phyloP scores from a whole-genome alignment of 2,113 vertebrate genomes.

The Ctenomys sociabilis region DNA sequence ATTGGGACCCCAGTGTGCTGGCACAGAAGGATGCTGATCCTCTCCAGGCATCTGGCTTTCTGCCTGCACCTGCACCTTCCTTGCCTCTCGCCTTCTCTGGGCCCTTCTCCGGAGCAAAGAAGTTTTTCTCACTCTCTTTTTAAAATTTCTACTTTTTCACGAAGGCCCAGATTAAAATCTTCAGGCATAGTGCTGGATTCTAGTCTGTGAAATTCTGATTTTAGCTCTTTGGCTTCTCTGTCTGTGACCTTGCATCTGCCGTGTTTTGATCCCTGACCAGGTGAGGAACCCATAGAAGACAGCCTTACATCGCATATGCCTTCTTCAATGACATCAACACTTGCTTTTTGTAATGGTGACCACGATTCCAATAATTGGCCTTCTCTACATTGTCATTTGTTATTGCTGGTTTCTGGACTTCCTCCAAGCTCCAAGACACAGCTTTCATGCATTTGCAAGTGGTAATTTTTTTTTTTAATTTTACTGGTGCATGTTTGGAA shows the following conservation, averaged over 20 bases:
- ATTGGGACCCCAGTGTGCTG: rapidly evolving
- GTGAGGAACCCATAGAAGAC: rapidly evolving
- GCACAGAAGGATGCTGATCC: neutral
- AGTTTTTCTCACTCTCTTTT: neutral
- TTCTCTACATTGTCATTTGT: no score
- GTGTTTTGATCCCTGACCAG: neutral
- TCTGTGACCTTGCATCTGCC: neutral
- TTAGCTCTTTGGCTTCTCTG: rapidly evolving
- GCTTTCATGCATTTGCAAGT: neutral
- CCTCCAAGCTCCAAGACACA: neutral
- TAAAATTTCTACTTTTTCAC: no score
- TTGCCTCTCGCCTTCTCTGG: no score
- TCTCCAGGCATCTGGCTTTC: neutral
- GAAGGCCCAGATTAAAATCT: neutral
- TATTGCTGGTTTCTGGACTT: no score
- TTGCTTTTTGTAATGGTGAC: rapidly evolving
- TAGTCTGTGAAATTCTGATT: neutral
- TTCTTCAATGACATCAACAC: rapidly evolving
- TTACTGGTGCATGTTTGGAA: no score
- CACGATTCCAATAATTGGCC: rapidly evolving
- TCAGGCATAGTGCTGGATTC: no score
- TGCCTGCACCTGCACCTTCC: rapidly evolving
- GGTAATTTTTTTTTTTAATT: neutral
- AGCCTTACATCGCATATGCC: rapidly evolving
- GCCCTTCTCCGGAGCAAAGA: neutral